These are phyloP conservation scores for Heliconius nattereri DNA, from an alignment of 1,140 invertebrate species.

Conservation along the genomic window DNA sequence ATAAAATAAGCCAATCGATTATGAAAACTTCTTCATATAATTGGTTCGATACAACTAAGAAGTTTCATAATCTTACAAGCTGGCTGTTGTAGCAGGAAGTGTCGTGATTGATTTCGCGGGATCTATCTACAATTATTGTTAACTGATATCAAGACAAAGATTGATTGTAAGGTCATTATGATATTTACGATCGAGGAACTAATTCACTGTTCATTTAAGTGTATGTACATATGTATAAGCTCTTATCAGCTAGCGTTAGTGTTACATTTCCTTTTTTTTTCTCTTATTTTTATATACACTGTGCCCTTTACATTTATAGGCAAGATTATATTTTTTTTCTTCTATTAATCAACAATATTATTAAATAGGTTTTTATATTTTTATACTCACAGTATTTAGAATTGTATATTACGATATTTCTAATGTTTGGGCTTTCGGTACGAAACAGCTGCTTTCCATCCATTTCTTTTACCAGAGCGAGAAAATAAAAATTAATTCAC, in stretches of 20 bases:
- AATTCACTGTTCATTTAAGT: neutral
- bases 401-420: too few species aligned
- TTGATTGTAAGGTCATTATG: conserved; percentile 19
- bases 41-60: neutral
- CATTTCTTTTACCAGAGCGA: too few species aligned
- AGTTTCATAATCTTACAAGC: neutral
- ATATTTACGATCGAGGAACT: conserved; percentile 9
- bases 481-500: too few species aligned
- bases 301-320: too few species aligned
- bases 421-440: too few species aligned
- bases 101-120: neutral
- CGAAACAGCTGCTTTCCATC: too few species aligned
- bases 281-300: neutral
- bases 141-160: conserved; percentile 8
- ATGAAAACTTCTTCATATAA: neutral
- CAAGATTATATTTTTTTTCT: too few species aligned
- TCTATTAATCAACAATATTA: too few species aligned
- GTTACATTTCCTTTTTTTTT: neutral
- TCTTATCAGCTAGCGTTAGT: neutral
- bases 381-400: too few species aligned
- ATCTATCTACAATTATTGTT: conserved; percentile 18
- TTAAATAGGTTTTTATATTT: too few species aligned
- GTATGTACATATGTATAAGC: neutral
- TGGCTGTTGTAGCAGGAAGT: conserved; percentile 3
- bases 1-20: too few species aligned